Percentiles rank a stretch among this genome's conserved stretches.
Conservation (phyloP, 2,113 vertebrate genomes). For the Suricata suricatta region DNA sequence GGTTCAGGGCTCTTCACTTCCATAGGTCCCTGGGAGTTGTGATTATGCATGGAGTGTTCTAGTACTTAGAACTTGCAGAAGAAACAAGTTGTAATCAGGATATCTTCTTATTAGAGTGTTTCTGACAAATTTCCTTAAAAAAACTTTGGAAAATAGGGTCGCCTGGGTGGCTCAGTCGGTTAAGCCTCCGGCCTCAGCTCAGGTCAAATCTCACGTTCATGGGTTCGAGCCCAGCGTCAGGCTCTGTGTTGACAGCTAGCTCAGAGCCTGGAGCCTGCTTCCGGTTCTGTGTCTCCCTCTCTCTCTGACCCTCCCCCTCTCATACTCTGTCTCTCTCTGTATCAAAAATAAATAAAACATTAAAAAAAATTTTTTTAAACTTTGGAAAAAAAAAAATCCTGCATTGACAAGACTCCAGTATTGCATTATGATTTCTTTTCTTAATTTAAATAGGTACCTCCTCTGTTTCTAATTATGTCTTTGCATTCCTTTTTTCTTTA, state of each 20-base stretch:
- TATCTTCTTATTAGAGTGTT: neutral
- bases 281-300: too few species aligned
- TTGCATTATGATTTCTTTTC: neutral
- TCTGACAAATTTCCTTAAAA: neutral
- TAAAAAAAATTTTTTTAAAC: too few species aligned
- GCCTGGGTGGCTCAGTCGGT: too few species aligned
- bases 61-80: neutral
- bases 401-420: neutral
- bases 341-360: too few species aligned
- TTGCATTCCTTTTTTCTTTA: neutral
- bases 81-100: neutral
- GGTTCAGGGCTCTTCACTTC: neutral
- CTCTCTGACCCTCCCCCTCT: too few species aligned
- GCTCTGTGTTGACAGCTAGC: too few species aligned
- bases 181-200: too few species aligned
- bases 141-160: neutral
- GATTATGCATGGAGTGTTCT: neutral
- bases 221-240: too few species aligned
- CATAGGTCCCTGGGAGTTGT: neutral
- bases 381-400: neutral
- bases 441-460: neutral
- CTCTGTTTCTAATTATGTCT: neutral
- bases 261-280: too few species aligned
- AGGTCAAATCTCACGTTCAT: too few species aligned
- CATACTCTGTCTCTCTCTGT: too few species aligned